phyloP scores from a whole-genome alignment of 2,113 vertebrate genomes.

The Cyphomyrus discorhynchus region DNA sequence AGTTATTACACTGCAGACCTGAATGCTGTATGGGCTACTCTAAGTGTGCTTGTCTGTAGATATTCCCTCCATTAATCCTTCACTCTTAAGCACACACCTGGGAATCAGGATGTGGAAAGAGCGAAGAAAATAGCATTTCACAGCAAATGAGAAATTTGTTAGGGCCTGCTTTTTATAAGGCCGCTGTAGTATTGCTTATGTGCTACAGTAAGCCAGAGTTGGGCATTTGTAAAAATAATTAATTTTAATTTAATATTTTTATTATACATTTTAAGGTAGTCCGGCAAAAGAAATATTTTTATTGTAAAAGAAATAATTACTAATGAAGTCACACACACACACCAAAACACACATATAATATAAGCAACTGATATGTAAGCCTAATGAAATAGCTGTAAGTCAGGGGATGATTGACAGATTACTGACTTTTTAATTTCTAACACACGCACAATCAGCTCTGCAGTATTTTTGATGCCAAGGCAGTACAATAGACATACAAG shows the following conservation, averaged over 20 bases:
- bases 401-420: neutral
- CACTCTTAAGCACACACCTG: conserved; percentile 9
- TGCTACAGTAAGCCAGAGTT: neutral
- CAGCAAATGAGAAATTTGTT: neutral
- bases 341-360: neutral
- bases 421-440: neutral
- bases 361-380: neutral
- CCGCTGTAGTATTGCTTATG: neutral
- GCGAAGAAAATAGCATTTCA: neutral
- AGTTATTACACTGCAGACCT: conserved; percentile 12
- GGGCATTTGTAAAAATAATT: neutral
- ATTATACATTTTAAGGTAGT: neutral
- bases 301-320: neutral
- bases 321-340: neutral
- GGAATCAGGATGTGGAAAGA: neutral
- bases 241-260: neutral
- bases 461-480: neutral
- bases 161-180: neutral
- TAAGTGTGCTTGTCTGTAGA: conserved; percentile 13
- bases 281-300: too few species aligned
- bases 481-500: neutral
- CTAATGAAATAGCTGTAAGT: neutral
- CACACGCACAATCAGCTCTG: neutral
- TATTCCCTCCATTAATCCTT: conserved; percentile 22
- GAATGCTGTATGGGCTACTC: neutral